Conservation (phyloP, 2,888 invertebrate genomes). For the Thecocarcelia acutangulata region DNA sequence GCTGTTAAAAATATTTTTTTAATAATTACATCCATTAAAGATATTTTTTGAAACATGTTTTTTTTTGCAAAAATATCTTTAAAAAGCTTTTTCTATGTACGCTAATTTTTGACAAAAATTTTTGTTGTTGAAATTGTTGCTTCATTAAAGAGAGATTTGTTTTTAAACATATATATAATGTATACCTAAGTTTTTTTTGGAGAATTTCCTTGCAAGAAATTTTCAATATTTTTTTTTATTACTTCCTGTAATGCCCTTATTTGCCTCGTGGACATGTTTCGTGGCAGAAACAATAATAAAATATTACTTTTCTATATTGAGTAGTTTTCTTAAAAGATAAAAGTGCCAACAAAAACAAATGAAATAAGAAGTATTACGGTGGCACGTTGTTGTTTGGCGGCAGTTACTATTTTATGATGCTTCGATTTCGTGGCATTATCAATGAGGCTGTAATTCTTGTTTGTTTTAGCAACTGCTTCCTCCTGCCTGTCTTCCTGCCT, state of each 20-base stretch:
- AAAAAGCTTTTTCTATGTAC: too few relatives aligned
- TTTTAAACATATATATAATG: too few relatives aligned
- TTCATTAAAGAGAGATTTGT: too few relatives aligned
- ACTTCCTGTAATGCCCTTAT: not conserved
- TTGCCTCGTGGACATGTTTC: constrained; percentile 4
- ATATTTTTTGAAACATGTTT: too few relatives aligned
- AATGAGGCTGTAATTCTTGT: constrained; percentile 71
- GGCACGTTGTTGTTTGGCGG: constrained; percentile 64
- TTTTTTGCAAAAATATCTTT: too few relatives aligned
- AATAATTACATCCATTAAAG: too few relatives aligned
- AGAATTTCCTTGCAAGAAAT: not conserved
- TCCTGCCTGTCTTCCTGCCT: constrained; percentile 12
- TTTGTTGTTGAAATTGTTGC: too few relatives aligned
- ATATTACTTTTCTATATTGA: constrained; percentile 55
- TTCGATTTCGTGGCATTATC: constrained; percentile 79
- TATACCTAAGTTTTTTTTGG: too few relatives aligned
- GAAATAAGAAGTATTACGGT: constrained; percentile 3
- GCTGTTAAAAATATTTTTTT: too few relatives aligned
- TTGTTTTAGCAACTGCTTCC: constrained; percentile 25
- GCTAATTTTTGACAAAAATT: too few relatives aligned
- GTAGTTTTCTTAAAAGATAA: constrained; percentile 38
- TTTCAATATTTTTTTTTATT: not conserved
- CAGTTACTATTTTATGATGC: constrained; percentile 75
- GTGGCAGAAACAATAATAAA: constrained; percentile 48
- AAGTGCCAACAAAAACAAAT: constrained; percentile 9